Evolutionary conservation across 2,888 invertebrate species (phyloP), one percentile per base, ranked within the genome.

Genomic region (Agonum fuliginosum): DNA sequence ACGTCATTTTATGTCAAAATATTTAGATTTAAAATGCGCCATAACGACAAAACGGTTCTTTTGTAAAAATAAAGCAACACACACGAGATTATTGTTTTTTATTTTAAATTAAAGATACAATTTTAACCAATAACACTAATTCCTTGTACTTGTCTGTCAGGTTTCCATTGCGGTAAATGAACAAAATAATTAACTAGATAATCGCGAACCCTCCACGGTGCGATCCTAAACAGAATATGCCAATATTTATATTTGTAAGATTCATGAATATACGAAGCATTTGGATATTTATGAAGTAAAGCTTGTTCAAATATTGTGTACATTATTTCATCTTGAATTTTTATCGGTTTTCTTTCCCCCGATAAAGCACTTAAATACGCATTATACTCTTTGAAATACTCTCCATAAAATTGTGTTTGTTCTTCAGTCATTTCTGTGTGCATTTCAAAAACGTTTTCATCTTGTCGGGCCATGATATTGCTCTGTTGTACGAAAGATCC

Each of bases 401-500:
- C 88, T 2, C 89, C 91, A 83, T 94, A 94, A 82, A 92, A 89
- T 0, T 83, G 80, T 79, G 87, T 88, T 81, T 93, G 92, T 83
- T 94, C 93, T 0, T 87, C 85, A 41, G 88, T 88, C 84, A 96
- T 90, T 71, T 88, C 86, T 1, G 88, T 85, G 73, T 90, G 86
- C 95, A 96, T 96, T 81, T 88, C 87, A 19, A 89, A 86, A 5
- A 91, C 91, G 72, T 93, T 87, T 22, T 87, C 84, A 20, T 86
- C 84, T 85, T 95, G 95, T 3, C 87, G 87, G 0, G 91, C 86
- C 82, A 94, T 88, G 78, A 96, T 91, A 82, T 92, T 93, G 82
- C 94, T 95, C 54, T 91, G 88, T 0, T 85, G 84, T 0, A 93
- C 87, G 82, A 95, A 95, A 1, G 94, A 94, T 48, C 94, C 95